These are phyloP conservation scores for Bimastos eiseni DNA, from an alignment of 2,888 invertebrate species.

Conservation along the genomic window DNA sequence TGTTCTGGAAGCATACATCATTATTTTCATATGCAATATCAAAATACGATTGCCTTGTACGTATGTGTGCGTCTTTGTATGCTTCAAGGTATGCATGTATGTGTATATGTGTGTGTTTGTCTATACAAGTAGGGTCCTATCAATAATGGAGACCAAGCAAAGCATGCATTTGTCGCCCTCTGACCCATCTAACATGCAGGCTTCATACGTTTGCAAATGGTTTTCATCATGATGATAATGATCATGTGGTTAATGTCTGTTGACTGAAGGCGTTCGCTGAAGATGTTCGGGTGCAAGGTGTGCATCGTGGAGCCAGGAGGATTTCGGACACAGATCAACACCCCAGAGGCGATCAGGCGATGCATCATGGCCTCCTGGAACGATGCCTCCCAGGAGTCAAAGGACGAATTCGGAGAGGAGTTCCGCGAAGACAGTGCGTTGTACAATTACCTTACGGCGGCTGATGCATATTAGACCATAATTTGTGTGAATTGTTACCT, in stretches of 20 bases:
- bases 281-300: constrained; percentile 40
- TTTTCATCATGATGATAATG: not conserved
- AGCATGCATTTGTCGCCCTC: too few relatives aligned
- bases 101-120: not conserved
- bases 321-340: constrained; percentile 45
- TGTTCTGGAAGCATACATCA: too few relatives aligned
- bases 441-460: too few relatives aligned
- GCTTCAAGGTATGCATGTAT: not conserved
- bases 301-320: constrained; percentile 47
- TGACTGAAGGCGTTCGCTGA: constrained; percentile 34
- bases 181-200: too few relatives aligned
- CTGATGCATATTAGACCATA: not conserved
- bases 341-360: constrained; percentile 37
- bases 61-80: not conserved
- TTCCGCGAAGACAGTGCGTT: not conserved
- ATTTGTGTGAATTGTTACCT: too few relatives aligned
- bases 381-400: not conserved
- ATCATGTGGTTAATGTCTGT: not conserved
- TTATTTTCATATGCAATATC: too few relatives aligned
- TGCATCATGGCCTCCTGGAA: constrained; percentile 42
- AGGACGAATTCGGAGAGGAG: constrained; percentile 13
- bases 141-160: too few relatives aligned
- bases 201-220: not conserved
- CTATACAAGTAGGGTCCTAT: too few relatives aligned
- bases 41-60: not conserved